These are phyloP conservation scores for Vicugna pacos DNA, from an alignment of 2,113 vertebrate species.

Conservation along the genomic window DNA sequence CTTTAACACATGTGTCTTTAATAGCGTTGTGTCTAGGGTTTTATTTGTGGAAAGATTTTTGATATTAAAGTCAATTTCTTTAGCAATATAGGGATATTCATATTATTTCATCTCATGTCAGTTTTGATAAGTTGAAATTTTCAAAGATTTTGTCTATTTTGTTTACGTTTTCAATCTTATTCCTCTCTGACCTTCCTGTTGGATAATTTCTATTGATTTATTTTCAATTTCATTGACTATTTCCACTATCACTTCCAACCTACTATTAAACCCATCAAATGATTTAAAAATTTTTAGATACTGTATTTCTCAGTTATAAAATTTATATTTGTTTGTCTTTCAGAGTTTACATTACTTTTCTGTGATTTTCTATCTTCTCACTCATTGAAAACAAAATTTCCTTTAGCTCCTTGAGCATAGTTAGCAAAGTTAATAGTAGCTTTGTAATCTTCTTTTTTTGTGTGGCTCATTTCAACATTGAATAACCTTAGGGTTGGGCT, in stretches of 20 bases:
- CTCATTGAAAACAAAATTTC: background rate
- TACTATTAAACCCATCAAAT: background rate
- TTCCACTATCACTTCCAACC: background rate
- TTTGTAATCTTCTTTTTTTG: background rate
- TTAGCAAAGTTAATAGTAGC: background rate
- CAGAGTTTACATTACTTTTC: background rate
- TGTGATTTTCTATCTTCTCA: background rate
- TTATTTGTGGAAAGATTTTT: background rate
- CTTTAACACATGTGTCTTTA: background rate
- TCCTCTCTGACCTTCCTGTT: background rate
- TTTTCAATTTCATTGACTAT: background rate
- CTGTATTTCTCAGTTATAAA: background rate
- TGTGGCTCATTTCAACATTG: background rate
- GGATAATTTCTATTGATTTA: background rate
- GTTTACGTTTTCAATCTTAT: background rate
- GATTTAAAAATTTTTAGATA: background rate
- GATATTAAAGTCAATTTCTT: background rate
- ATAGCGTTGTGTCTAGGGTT: background rate
- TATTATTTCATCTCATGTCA: background rate
- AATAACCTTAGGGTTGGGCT: background rate
- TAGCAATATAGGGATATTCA: background rate
- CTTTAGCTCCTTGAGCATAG: background rate
- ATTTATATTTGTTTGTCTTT: background rate
- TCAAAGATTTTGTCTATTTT: background rate
- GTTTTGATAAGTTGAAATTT: background rate